Evolutionary conservation across 1,140 invertebrate species (phyloP), one percentile per base, ranked within the genome.

Genomic region (Sitodiplosis mosellana): DNA sequence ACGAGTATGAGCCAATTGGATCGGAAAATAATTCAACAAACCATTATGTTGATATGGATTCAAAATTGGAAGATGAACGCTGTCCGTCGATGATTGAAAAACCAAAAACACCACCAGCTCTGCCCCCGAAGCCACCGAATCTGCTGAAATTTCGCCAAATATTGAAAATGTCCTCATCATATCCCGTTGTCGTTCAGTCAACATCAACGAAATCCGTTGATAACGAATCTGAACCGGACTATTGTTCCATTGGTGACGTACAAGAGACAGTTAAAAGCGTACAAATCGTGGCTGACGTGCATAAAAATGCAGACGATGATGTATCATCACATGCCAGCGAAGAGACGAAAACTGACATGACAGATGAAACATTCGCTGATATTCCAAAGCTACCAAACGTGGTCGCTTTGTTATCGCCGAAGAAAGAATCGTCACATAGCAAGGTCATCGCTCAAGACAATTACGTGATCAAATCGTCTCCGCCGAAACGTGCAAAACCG

Each of bases 51-150:
- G 69, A 70, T 48, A 68, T 71, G 68, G 64, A 68, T 12, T 50
- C 55, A 1, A 48, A 51, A 45, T 14, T 36, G 17, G 15, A 17
- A 3, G 11, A 21, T 2, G 49, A 55, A 22, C 45, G 46, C n/a
- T n/a, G n/a, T 2, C 21, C 10, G 20, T 15, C 11, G 33, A 19
- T 10, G 17, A 33, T 19, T 43, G 19, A 15, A 41, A 50, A 53
- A 46, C 33, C 21, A 40, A 47, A 51, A 34, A 59, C 57, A 8
- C 73, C 75, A 0, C 76, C 77, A 8, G 73, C 71, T 4, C 52
- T 78, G 17, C 76, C 76, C 2, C 77, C 76, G 0, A 79, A 79
- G 55, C 76, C 76, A 11, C 63, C 68, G 43, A 78, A 66, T 68
- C 65, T 68, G 50, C 57, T 58, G 53, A 63, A 63, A 42, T 61